phyloP scores from a whole-genome alignment of 2,113 vertebrate species.

The Myrmecobius fasciatus region DNA sequence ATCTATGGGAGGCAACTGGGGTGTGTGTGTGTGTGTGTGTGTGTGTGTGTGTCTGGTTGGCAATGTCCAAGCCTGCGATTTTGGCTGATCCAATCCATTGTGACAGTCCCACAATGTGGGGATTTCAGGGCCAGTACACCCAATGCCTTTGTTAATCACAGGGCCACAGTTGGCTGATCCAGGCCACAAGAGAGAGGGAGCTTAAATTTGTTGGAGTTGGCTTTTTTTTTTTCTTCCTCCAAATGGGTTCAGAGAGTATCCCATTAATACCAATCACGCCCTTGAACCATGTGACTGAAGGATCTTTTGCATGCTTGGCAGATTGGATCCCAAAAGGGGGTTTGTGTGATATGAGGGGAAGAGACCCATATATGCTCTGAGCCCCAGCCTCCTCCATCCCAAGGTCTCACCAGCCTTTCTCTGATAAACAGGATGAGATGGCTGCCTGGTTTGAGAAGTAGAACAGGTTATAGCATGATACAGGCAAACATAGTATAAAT shows the following conservation, averaged over 20 bases:
- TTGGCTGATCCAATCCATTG: neutral
- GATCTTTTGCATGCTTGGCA: slow-evolving; percentile 84
- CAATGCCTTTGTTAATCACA: slow-evolving; percentile 77
- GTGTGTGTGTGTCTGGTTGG: neutral
- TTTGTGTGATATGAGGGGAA: neutral
- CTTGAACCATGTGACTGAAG: slow-evolving; percentile 77
- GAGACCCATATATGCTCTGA: neutral
- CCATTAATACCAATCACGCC: slow-evolving; percentile 73
- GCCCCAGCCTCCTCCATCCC: neutral
- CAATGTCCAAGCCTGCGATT: neutral
- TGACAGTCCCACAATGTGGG: slow-evolving; percentile 78
- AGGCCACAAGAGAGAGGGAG: slow-evolving; percentile 74
- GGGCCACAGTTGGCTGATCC: slow-evolving; percentile 78
- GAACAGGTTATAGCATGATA: slow-evolving; percentile 83
- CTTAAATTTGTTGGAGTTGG: slow-evolving; percentile 41
- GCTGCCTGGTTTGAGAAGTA: slow-evolving; percentile 81
- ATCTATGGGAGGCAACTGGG: neutral
- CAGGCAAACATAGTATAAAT: slow-evolving; percentile 92
- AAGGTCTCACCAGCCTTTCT: slow-evolving; percentile 69
- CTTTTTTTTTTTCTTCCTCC: slow-evolving; percentile 65
- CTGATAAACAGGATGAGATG: slow-evolving; percentile 81
- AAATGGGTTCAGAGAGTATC: slow-evolving; percentile 83
- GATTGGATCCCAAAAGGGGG: slow-evolving; percentile 78
- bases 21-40: neutral
- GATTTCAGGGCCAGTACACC: slow-evolving; percentile 79